Percentiles rank a stretch among this genome's conserved stretches.
Conservation (phyloP, 2,888 invertebrate species). For the Cheilosia pagana region DNA sequence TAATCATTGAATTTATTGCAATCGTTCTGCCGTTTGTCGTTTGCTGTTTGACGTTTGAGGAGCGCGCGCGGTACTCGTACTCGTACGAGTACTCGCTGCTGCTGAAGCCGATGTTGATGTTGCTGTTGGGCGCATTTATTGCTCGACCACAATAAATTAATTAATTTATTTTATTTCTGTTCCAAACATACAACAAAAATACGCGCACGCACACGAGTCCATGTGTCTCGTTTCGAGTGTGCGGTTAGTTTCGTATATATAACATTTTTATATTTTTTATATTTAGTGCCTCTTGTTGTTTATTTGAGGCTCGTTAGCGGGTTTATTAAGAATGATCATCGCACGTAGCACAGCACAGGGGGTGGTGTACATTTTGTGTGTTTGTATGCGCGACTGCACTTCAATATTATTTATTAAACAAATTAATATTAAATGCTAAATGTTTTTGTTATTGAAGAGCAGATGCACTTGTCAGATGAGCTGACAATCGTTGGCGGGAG, state of each 20-base stretch:
- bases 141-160: slow-evolving; percentile 74
- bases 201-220: slow-evolving; percentile 32
- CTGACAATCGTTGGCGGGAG: slow-evolving; percentile 43
- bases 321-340: slow-evolving; percentile 69
- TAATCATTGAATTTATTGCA: slow-evolving; percentile 74
- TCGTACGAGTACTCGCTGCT: slow-evolving; percentile 4
- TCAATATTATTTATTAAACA: slow-evolving; percentile 71
- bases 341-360: not conserved
- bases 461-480: slow-evolving; percentile 69
- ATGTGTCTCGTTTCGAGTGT: slow-evolving; percentile 32
- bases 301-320: slow-evolving; percentile 66
- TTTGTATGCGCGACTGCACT: slow-evolving; percentile 52
- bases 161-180: slow-evolving; percentile 75
- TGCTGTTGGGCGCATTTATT: slow-evolving; percentile 71
- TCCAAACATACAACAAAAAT: slow-evolving; percentile 63
- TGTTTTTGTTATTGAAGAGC: slow-evolving; percentile 66
- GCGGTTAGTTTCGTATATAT: slow-evolving; percentile 31
- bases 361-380: not conserved
- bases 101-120: slow-evolving; percentile 48
- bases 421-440: slow-evolving; percentile 66
- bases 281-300: slow-evolving; percentile 29
- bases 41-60: slow-evolving; percentile 35
- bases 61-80: not conserved
- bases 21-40: slow-evolving; percentile 57
- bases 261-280: not conserved